phyloP scores from a whole-genome alignment of 2,113 vertebrate species.

The Apaloderma vittatum region DNA sequence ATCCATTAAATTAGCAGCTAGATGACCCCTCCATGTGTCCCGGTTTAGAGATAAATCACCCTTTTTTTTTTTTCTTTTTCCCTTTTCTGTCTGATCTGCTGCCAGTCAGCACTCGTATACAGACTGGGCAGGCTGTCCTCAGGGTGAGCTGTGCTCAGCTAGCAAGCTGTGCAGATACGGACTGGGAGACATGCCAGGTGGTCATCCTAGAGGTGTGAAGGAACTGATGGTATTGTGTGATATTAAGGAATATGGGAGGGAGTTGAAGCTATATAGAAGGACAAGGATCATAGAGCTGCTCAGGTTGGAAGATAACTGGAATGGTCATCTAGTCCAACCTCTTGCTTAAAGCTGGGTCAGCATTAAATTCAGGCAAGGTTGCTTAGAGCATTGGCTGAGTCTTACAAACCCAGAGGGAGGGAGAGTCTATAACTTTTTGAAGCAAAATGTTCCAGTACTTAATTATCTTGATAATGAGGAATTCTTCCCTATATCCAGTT shows the following conservation, averaged over 20 bases:
- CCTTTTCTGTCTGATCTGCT: neutral
- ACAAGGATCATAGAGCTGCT: neutral
- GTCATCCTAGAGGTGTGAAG: neutral
- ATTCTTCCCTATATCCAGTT: neutral
- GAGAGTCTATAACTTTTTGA: neutral
- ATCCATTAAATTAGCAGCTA: neutral
- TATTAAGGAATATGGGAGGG: neutral
- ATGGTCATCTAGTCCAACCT: neutral
- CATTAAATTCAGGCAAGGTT: neutral
- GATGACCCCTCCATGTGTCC: neutral
- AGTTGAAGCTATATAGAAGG: neutral
- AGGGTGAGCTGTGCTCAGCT: neutral
- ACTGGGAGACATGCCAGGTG: neutral
- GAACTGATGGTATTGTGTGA: neutral
- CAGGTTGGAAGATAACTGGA: neutral
- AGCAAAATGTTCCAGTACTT: neutral
- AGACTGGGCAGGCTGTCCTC: neutral
- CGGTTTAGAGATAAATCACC: neutral
- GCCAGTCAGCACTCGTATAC: neutral
- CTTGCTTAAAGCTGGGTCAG: neutral
- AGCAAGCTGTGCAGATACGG: neutral
- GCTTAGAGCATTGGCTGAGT: neutral
- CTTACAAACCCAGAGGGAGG: neutral
- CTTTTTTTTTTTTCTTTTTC: neutral
- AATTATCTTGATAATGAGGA: neutral